These are phyloP conservation scores for Lycia hirtaria DNA, from an alignment of 2,888 invertebrate genomes.

Conservation along the genomic window DNA sequence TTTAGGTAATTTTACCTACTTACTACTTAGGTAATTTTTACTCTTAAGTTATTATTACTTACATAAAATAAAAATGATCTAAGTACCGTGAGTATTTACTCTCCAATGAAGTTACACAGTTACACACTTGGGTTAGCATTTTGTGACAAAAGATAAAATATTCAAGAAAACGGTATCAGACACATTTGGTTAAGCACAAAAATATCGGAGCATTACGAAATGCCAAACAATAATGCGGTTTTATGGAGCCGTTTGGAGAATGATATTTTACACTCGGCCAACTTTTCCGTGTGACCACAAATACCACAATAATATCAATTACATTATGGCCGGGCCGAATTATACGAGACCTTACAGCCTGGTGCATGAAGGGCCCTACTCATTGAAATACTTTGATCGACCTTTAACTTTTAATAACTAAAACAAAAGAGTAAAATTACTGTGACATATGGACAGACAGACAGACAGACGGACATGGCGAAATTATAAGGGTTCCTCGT, in stretches of 20 bases:
- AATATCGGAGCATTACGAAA: slow-evolving; percentile 42
- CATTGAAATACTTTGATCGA: too few species aligned
- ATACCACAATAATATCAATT: slow-evolving; percentile 30
- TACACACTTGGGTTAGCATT: neutral
- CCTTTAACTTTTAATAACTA: too few species aligned
- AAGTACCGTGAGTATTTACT: neutral
- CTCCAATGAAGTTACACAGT: neutral
- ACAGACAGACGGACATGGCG: too few species aligned
- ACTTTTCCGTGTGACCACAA: slow-evolving; percentile 28
- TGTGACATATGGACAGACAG: too few species aligned
- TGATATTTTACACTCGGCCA: slow-evolving; percentile 27
- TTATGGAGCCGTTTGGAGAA: slow-evolving; percentile 47
- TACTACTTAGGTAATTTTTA: too few species aligned
- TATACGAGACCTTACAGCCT: slow-evolving; percentile 6
- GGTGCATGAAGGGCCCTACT: slow-evolving; percentile 17
- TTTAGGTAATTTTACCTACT: too few species aligned
- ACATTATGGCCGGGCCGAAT: slow-evolving; percentile 4
- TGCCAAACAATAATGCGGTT: slow-evolving; percentile 48
- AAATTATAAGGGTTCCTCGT: too few species aligned
- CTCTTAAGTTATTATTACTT: too few species aligned
- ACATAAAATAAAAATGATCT: too few species aligned
- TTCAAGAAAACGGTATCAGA: neutral
- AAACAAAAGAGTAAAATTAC: too few species aligned
- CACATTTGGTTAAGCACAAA: neutral
- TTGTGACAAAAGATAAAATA: neutral